phyloP scores from a whole-genome alignment of 2,888 invertebrate species.

The Coelinius sp. region DNA sequence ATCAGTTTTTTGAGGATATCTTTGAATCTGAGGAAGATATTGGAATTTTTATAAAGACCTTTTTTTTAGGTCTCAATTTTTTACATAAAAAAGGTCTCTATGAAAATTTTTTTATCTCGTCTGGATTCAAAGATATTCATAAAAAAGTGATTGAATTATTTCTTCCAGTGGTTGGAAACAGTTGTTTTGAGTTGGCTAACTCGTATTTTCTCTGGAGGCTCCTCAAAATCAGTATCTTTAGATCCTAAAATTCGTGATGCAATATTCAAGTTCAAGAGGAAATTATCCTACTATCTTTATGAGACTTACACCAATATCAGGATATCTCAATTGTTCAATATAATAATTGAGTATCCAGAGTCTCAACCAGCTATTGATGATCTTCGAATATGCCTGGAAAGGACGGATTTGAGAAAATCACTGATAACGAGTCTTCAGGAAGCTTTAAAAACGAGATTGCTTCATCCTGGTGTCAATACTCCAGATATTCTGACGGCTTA shows the following conservation, averaged over 20 bases:
- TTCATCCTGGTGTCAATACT: conserved; percentile 97
- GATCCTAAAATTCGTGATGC: conserved; percentile 74
- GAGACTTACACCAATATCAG: conserved; percentile 90
- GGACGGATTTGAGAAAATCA: conserved; percentile 85
- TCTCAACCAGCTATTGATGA: conserved; percentile 94
- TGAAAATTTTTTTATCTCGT: too few relatives aligned
- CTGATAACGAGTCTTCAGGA: conserved; percentile 85
- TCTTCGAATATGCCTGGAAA: conserved; percentile 86
- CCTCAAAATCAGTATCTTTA: conserved; percentile 74
- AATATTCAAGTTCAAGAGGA: conserved; percentile 80
- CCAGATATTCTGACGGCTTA: conserved; percentile 96
- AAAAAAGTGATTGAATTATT: too few relatives aligned
- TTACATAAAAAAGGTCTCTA: too few relatives aligned
- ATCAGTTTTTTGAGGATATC: conserved; percentile 11
- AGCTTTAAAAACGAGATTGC: conserved; percentile 86
- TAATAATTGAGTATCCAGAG: conserved; percentile 96
- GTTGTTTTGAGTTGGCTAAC: conserved; percentile 90
- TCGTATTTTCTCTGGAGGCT: conserved; percentile 82
- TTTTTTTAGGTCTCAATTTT: too few relatives aligned
- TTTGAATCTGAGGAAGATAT: neutral
- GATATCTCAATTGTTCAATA: conserved; percentile 94
- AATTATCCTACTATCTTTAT: conserved; percentile 86
- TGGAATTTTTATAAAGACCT: too few relatives aligned
- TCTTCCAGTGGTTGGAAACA: conserved; percentile 86
- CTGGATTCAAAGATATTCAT: too few relatives aligned